A percentile compares a stretch with the other conserved stretches of the same genome.
These are phyloP conservation scores for Catamblyrhynchus diadema DNA, from an alignment of 2,797 vertebrate genomes.

Conservation along the genomic window DNA sequence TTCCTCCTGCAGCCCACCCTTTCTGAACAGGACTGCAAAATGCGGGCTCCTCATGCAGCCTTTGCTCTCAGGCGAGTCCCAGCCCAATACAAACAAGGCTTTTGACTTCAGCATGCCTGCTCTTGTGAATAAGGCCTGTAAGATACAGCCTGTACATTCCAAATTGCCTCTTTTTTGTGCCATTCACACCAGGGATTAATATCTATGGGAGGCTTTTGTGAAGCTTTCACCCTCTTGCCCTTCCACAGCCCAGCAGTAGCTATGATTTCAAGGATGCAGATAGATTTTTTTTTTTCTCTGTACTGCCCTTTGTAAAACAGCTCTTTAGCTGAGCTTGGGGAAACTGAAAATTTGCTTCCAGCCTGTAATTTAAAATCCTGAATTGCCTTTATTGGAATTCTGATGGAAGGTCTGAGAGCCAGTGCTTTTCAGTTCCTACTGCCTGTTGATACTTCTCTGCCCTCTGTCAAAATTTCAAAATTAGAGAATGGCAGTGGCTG, in stretches of 20 bases:
- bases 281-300: background rate
- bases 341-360: background rate
- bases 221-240: conserved; percentile 9
- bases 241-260: background rate
- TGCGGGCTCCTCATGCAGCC: background rate
- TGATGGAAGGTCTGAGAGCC: background rate
- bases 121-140: conserved; percentile 20
- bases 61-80: background rate
- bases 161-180: conserved; percentile 25
- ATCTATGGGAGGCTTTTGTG: conserved; percentile 28
- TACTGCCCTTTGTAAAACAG: background rate
- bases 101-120: background rate
- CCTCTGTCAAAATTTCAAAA: conserved; percentile 12
- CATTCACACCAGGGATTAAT: conserved; percentile 27
- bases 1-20: background rate
- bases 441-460: background rate
- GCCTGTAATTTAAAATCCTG: conserved; percentile 11
- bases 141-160: conserved; percentile 13
- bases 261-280: conserved; percentile 22
- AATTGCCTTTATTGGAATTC: background rate
- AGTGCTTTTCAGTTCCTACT: background rate
- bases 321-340: background rate
- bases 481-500: background rate
- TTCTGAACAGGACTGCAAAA: background rate
- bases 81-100: conserved; percentile 22